A percentile compares a stretch with the other conserved stretches of the same genome.
Conservation (phyloP, 2,888 invertebrate genomes). For the Microchrysa polita region DNA sequence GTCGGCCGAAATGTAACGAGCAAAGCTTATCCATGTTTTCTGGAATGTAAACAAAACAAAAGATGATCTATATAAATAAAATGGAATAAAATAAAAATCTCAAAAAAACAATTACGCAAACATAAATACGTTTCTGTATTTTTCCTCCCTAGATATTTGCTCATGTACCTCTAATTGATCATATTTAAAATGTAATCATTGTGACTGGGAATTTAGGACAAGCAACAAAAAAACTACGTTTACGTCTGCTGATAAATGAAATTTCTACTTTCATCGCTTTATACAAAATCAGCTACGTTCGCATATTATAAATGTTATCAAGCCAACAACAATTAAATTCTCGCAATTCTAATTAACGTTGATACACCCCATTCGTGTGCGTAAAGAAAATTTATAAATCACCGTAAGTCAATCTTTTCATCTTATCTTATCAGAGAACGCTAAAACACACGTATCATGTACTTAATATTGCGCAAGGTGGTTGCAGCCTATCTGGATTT, state of each 20-base stretch:
- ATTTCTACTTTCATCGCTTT: neutral
- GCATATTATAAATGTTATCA: slow-evolving; percentile 12
- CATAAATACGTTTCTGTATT: too few relatives aligned
- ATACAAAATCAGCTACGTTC: neutral
- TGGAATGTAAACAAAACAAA: slow-evolving; percentile 4
- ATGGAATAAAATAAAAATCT: too few relatives aligned
- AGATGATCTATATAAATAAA: too few relatives aligned
- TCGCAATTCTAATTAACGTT: slow-evolving; percentile 10
- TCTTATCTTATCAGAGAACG: slow-evolving; percentile 34
- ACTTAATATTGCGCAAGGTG: slow-evolving; percentile 18
- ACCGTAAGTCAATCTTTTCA: slow-evolving; percentile 24
- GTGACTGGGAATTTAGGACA: too few relatives aligned
- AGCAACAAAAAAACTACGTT: too few relatives aligned
- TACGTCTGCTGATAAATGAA: neutral
- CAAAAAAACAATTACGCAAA: too few relatives aligned
- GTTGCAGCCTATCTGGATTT: neutral
- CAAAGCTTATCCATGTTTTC: slow-evolving; percentile 60
- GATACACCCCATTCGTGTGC: slow-evolving; percentile 25
- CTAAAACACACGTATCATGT: neutral
- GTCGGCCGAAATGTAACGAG: slow-evolving; percentile 76
- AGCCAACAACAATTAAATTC: neutral
- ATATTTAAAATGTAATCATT: too few relatives aligned
- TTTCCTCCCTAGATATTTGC: too few relatives aligned
- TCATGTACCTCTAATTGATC: too few relatives aligned
- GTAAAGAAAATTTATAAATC: slow-evolving; percentile 19